Evolutionary conservation across 2,888 invertebrate species (phyloP).

Genomic region (Drosophila diplacantha): DNA sequence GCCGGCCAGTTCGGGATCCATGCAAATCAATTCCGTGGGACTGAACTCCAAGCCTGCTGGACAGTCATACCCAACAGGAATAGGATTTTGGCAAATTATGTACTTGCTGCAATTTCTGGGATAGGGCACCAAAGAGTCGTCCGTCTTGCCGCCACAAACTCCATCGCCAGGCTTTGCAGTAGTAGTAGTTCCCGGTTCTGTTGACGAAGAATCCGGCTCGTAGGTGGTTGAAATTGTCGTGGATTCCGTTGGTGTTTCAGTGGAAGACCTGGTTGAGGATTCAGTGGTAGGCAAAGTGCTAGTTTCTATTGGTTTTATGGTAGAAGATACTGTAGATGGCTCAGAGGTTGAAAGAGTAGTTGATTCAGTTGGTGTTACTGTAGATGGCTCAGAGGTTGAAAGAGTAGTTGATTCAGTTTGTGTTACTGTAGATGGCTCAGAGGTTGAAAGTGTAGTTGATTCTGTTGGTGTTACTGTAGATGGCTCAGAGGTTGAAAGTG

Average conservation of each 20-base stretch:
- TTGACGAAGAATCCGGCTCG: conserved; percentile 19
- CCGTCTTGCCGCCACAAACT: conserved; percentile 50
- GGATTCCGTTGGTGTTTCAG: conserved; percentile 1
- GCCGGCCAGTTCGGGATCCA: conserved; percentile 62
- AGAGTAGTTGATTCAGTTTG: too few relatives aligned
- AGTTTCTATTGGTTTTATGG: background rate
- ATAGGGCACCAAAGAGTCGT: conserved; percentile 59
- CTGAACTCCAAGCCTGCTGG: conserved; percentile 79
- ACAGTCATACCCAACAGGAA: conserved; percentile 79
- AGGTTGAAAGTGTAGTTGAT: background rate
- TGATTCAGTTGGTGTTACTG: too few relatives aligned
- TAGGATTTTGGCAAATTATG: conserved; percentile 64
- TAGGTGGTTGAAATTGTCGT: conserved; percentile 3
- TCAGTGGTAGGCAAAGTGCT: conserved; percentile 2
- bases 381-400: too few relatives aligned
- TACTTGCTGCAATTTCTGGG: conserved; percentile 67
- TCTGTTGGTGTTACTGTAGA: conserved; percentile 4
- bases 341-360: too few relatives aligned
- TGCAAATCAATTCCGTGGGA: conserved; percentile 55
- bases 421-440: too few relatives aligned
- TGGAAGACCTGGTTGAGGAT: background rate
- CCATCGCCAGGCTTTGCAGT: conserved; percentile 47
- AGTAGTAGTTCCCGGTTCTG: conserved; percentile 17
- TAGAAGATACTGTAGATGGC: background rate
- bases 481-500: conserved; percentile 1